Conservation (phyloP, 2,113 vertebrate genomes). For the Symphodus melops region DNA sequence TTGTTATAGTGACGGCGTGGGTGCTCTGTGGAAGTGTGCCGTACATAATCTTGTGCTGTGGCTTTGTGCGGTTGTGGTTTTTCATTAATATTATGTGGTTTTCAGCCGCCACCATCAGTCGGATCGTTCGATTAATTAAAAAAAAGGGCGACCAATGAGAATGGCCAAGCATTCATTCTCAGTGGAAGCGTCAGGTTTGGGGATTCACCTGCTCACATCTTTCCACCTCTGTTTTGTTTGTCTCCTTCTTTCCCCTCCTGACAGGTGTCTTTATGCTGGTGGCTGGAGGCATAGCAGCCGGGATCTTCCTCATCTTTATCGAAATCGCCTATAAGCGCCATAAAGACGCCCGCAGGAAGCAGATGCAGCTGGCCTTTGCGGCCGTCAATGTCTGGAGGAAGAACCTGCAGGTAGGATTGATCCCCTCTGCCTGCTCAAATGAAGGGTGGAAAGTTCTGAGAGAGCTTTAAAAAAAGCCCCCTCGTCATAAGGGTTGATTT, state of each 20-base stretch:
- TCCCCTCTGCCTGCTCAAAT: conserved; percentile 26
- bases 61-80: conserved; percentile 55
- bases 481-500: not conserved
- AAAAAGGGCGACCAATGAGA: conserved; percentile 51
- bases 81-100: conserved; percentile 47
- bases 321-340: conserved; percentile 99
- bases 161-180: conserved; percentile 50
- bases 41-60: conserved; percentile 69
- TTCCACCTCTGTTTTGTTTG: conserved; percentile 35
- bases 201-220: conserved; percentile 24
- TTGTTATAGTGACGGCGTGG: conserved; percentile 63
- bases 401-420: conserved; percentile 96
- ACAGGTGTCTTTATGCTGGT: conserved; percentile 99
- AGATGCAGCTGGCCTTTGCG: conserved; percentile 99
- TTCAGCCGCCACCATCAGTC: conserved; percentile 46
- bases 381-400: conserved; percentile 99
- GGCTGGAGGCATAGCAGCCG: conserved; percentile 98
- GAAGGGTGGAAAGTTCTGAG: conserved; percentile 19
- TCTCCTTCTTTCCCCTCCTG: conserved; percentile 38
- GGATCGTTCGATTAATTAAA: conserved; percentile 57
- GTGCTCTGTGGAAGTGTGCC: conserved; percentile 62
- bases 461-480: conserved; percentile 20
- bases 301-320: conserved; percentile 99
- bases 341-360: conserved; percentile 99
- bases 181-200: conserved; percentile 43